Conservation (phyloP, 2,797 vertebrate species). For the Pipistrellus pygmaeus region DNA sequence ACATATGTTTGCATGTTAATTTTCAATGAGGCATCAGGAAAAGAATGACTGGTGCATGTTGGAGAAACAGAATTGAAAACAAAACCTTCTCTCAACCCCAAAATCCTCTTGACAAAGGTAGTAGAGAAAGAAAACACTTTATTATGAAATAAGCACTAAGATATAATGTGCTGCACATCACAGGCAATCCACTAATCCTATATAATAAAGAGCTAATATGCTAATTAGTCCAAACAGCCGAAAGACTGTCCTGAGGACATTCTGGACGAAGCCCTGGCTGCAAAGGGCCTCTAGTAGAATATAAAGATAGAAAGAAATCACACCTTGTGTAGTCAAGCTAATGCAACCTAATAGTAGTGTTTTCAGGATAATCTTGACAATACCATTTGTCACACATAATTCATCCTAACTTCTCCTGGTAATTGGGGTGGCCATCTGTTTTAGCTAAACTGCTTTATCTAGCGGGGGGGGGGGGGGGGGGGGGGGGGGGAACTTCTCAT, state of each 20-base stretch:
- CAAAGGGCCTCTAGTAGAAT: no score
- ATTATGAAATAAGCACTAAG: slow-evolving; percentile 13
- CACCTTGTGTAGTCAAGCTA: background rate
- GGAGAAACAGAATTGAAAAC: background rate
- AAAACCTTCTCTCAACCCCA: background rate
- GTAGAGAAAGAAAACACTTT: background rate
- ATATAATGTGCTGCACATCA: background rate
- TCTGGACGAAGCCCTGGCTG: no score
- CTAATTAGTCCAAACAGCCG: no score
- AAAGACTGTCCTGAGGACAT: no score
- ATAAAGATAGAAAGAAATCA: background rate
- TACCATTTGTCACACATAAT: background rate
- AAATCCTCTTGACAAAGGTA: slow-evolving; percentile 18
- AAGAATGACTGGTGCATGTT: background rate
- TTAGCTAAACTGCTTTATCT: slow-evolving; percentile 23
- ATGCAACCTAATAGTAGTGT: background rate
- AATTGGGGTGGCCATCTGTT: background rate
- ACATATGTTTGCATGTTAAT: background rate
- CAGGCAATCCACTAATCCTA: background rate
- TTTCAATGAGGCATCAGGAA: background rate
- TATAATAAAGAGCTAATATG: no score
- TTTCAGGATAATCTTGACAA: background rate
- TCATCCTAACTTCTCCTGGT: background rate
- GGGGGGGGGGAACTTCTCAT: no score
- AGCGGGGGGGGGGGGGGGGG: no score